Evolutionary conservation across 2,888 invertebrate genomes (phyloP), one percentile per base, ranked within the genome.

Genomic region (Augochlorella aurata): DNA sequence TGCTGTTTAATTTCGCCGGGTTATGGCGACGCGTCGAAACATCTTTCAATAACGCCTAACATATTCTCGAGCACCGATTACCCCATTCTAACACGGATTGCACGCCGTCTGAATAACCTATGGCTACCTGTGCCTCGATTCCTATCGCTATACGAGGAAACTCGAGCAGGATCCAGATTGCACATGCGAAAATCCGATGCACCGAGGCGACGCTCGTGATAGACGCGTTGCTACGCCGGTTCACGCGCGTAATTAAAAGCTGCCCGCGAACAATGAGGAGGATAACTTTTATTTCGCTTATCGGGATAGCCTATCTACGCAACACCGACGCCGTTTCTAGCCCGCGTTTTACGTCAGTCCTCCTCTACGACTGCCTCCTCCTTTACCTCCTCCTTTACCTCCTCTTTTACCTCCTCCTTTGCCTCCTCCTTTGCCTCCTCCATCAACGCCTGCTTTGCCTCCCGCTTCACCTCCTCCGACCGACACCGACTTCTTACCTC

Each of bases 251-350:
- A 93, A 93, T 93, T 92, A 92, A 91, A 92, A 92, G 90, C 91
- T 89, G 86, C 88, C 58, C 85, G 85, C 89, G 91, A 92, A 93
- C 93, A 93, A 93, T 92, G 90, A 91, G 91, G 90, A 90, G 89
- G 89, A 88, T 91, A 92, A 91, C 89, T 92, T 93, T 93, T 92
- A 93, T 93, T 92, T 90, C 89, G 89, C 90, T 92, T 93, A 93
- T 93, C 92, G 85, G 81, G 76, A 85, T 81, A 82, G 88, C 76
- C 82, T 88, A 93, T 93, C 93, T 92, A 80, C 47, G 82, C 79
- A 81, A 44, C 86, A 80, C 87, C 82, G 66, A 69, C 58, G 65
- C 79, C 74, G 78, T 70, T 76, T 70, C 76, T 80, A 70, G 65
- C 63, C 58, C 74, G 84, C 81, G 79, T 77, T 82, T 77, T 75